These are phyloP conservation scores for Drosophila anomalata DNA, from an alignment of 2,888 invertebrate species.

Conservation along the genomic window DNA sequence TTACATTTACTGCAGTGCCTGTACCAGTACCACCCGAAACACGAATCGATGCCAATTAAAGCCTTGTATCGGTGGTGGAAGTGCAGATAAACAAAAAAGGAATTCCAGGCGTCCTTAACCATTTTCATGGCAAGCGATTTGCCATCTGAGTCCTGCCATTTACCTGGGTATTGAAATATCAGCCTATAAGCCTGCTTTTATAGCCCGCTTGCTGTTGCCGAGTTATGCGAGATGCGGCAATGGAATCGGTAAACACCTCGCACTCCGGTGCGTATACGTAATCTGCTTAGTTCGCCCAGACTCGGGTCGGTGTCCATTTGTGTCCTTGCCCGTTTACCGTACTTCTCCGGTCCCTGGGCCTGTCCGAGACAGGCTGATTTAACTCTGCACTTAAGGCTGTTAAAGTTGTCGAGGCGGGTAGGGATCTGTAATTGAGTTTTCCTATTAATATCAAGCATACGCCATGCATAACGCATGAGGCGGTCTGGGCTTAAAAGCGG, in stretches of 20 bases:
- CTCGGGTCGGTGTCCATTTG: slow-evolving; percentile 7
- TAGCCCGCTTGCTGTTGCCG: slow-evolving; percentile 24
- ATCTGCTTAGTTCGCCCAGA: slow-evolving; percentile 30
- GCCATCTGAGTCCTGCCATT: slow-evolving; percentile 31
- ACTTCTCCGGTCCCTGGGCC: slow-evolving; percentile 5
- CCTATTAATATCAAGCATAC: slow-evolving; percentile 53
- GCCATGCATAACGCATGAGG: slow-evolving; percentile 42
- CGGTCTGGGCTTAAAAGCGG: neutral
- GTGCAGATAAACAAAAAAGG: neutral
- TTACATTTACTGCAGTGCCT: neutral
- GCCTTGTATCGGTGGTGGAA: slow-evolving; percentile 15
- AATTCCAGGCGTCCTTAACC: slow-evolving; percentile 7
- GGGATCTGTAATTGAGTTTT: slow-evolving; percentile 54
- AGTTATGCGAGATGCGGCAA: slow-evolving; percentile 30
- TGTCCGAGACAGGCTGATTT: slow-evolving; percentile 15
- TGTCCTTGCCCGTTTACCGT: slow-evolving; percentile 1
- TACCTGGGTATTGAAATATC: slow-evolving; percentile 26
- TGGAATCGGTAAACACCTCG: slow-evolving; percentile 37
- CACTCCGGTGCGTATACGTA: slow-evolving; percentile 53
- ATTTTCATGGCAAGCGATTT: slow-evolving; percentile 22
- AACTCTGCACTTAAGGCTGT: slow-evolving; percentile 39
- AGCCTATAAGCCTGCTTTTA: slow-evolving; percentile 35
- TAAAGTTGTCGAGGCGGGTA: slow-evolving; percentile 19
- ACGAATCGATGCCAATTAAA: slow-evolving; percentile 27
- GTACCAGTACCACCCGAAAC: neutral